Percentiles rank a stretch among this genome's conserved stretches.
phyloP scores from a whole-genome alignment of 2,113 vertebrate species.

The Monarcha castaneiventris region DNA sequence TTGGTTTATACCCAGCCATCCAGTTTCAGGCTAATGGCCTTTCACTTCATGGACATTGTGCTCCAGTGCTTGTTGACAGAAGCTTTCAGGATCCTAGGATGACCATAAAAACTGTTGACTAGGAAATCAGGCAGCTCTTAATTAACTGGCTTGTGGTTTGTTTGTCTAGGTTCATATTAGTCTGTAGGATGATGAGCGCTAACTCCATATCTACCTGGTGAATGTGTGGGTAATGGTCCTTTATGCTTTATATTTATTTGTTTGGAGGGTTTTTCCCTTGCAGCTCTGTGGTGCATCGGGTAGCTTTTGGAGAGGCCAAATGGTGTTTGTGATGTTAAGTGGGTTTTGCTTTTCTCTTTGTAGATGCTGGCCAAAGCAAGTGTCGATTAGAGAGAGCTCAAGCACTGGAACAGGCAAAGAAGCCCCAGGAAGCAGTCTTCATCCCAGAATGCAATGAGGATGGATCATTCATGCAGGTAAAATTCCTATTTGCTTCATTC shows the following conservation, averaged over 20 bases:
- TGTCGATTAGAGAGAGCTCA: conserved; percentile 88
- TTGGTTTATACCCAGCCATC: neutral
- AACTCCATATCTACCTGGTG: neutral
- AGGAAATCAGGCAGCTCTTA: neutral
- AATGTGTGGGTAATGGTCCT: neutral
- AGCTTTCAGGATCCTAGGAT: neutral
- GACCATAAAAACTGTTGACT: neutral
- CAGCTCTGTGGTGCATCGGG: neutral
- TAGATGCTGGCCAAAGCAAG: conserved; percentile 92
- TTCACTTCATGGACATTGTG: neutral
- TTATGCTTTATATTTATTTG: neutral
- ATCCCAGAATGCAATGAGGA: conserved; percentile 95
- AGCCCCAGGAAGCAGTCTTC: conserved; percentile 93
- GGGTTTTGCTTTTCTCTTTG: neutral
- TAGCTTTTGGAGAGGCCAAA: neutral
- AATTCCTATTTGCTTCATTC: neutral
- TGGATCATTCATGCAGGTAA: conserved; percentile 93
- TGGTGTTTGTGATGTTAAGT: neutral
- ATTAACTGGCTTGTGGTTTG: neutral
- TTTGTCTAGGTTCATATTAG: neutral
- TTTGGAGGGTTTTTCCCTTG: fast-evolving
- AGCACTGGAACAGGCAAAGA: conserved; percentile 89
- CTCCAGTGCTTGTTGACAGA: neutral
- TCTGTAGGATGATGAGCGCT: neutral
- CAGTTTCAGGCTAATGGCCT: neutral